Base-by-base conservation (phyloP, 2,797 vertebrate species). In the Fistularia commersonii region DNA sequence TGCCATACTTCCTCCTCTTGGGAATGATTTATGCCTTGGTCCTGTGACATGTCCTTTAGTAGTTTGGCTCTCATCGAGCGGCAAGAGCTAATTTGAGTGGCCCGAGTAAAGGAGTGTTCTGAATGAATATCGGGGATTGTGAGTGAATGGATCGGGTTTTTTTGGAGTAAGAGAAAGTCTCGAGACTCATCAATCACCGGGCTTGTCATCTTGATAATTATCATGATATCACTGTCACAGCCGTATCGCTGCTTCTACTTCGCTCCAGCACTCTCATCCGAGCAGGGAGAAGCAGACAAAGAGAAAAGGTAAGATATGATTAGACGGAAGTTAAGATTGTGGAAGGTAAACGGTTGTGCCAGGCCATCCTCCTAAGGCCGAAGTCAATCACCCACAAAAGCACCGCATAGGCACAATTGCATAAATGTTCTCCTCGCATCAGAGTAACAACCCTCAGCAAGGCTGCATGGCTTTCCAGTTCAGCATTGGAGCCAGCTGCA, bases 111-210 rank as follows among this genome's bases (percentile, higher is more conserved):
- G 63, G 46, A 52, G 51, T 58, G 23, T 37, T 45, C 46, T 5
- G 60, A 54, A 45, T 62, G 63, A 81, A 66, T 46, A 59, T 75
- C 64, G 85, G 87, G 88, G 77, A 89, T 81, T 1, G 87, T 87
- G 90, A 91, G 6, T 77, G 85, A 73, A 90, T 70, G 87, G 87
- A 42, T 91, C 89, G 0, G 90, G 87, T 71, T 92, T 88, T 88
- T 68, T 6, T 36, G 11, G 9, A 23, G 85, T 87, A 85, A 86
- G 15, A 88, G 90, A 79, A 91, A 90, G 41, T n/a, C 1, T 31
- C 15, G 62, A 90, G 87, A n/a, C 0, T 48, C 45, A 50, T 54
- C 48, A 48, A 72, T 56, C 60, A 53, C 61, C 58, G 44, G 45
- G 48, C 58, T 55, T 23, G 66, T 53, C 43, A 51, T 61, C 43